Percentiles rank a stretch among this genome's conserved stretches.
phyloP scores from a whole-genome alignment of 2,797 vertebrate species.

The Melanotaenia parkinsoni region DNA sequence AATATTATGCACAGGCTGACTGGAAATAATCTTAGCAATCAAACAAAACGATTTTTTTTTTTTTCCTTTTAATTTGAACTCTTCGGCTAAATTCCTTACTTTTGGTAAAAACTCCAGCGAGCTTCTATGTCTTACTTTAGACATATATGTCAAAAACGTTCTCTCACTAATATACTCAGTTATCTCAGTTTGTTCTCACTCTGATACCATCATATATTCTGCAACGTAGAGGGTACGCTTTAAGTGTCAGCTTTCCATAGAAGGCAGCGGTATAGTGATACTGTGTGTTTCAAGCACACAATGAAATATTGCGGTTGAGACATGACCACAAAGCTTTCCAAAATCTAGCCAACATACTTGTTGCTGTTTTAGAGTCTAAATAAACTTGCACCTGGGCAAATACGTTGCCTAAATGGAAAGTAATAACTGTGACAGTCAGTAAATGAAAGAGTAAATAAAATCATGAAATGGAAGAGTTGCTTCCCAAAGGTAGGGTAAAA shows the following conservation, averaged over 20 bases:
- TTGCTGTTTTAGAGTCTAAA: too few relatives aligned
- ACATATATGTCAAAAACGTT: neutral
- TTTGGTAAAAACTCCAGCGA: neutral
- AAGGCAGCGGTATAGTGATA: neutral
- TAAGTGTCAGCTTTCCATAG: neutral
- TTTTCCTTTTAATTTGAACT: neutral
- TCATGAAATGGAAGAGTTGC: too few relatives aligned
- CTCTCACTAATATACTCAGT: neutral
- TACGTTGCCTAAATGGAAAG: too few relatives aligned
- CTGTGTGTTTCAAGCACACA: too few relatives aligned
- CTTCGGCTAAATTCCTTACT: neutral
- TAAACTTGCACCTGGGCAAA: too few relatives aligned
- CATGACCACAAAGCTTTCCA: too few relatives aligned
- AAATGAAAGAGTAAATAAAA: too few relatives aligned
- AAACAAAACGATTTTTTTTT: neutral
- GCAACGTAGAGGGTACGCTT: neutral
- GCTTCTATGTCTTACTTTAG: neutral
- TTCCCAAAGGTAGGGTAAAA: too few relatives aligned
- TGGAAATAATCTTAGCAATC: neutral
- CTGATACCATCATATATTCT: neutral
- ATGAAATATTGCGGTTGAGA: too few relatives aligned
- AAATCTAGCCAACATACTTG: too few relatives aligned
- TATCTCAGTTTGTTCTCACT: neutral
- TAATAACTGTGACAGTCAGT: too few relatives aligned
- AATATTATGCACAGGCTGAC: too few relatives aligned